Evolutionary conservation across 2,797 vertebrate genomes (phyloP).

Genomic region (Cyprinodon diabolis): DNA sequence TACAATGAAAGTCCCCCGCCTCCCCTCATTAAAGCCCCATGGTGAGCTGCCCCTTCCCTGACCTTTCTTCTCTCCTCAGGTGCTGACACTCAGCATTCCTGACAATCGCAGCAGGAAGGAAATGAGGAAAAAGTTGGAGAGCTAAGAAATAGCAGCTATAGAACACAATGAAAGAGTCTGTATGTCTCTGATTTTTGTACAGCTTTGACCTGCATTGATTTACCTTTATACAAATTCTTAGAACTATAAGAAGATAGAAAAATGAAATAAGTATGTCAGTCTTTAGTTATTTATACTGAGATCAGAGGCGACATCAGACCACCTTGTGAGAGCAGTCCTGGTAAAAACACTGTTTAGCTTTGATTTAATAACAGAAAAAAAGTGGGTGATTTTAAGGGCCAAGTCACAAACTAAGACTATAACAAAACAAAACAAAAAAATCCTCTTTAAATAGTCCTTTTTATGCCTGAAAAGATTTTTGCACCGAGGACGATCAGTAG

Average conservation of each 20-base stretch:
- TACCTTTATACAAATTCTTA: not conserved
- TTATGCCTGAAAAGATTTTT: no score
- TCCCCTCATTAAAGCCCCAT: conserved; percentile 61
- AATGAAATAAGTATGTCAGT: not conserved
- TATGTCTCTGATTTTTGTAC: not conserved
- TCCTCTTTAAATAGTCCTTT: no score
- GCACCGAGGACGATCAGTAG: no score
- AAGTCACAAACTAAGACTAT: no score
- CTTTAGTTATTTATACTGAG: not conserved
- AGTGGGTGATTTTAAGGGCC: not conserved
- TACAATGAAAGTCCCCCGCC: conserved; percentile 51
- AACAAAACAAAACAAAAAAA: no score
- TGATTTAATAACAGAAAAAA: not conserved
- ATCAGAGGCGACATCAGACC: not conserved
- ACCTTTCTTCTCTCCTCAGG: conserved; percentile 18
- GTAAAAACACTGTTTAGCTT: not conserved
- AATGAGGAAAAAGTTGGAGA: conserved; percentile 15
- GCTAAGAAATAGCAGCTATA: conserved; percentile 29
- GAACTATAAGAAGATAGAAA: not conserved
- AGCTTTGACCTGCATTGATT: not conserved
- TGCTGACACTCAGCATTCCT: conserved; percentile 52
- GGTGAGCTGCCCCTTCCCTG: conserved; percentile 11
- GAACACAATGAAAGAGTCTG: conserved; percentile 11
- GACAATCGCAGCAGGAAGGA: conserved; percentile 45
- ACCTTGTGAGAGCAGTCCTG: not conserved